These are phyloP conservation scores for Acanthosepion lycidas DNA, from an alignment of 2,888 invertebrate species.

Conservation along the genomic window DNA sequence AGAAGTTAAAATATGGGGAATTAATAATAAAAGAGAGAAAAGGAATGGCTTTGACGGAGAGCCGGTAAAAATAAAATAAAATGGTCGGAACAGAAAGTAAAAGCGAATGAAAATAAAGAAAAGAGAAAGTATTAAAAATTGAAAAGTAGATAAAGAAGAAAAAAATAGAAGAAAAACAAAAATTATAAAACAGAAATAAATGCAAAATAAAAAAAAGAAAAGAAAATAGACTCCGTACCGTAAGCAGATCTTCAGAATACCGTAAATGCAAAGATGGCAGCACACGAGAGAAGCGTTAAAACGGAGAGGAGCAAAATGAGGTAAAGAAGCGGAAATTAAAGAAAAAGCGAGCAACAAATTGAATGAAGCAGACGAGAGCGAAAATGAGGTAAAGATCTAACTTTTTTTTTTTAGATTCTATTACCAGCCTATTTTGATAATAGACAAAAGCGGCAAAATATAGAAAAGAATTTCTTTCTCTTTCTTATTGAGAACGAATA, in stretches of 20 bases:
- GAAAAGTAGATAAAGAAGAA: neutral
- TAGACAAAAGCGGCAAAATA: neutral
- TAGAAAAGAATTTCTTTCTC: neutral
- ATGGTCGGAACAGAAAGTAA: neutral
- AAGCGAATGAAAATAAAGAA: neutral
- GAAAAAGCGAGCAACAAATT: neutral
- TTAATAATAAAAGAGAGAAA: neutral
- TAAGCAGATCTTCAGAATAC: neutral
- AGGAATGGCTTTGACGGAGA: neutral
- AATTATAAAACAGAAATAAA: neutral
- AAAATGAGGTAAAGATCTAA: neutral
- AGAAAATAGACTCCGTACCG: neutral
- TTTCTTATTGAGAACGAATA: neutral
- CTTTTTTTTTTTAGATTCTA: conserved; percentile 3
- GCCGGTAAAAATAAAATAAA: neutral
- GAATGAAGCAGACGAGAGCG: neutral
- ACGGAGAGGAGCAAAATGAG: neutral
- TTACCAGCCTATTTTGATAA: neutral
- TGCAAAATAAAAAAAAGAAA: neutral
- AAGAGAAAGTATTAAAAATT: neutral
- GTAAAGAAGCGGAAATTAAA: neutral
- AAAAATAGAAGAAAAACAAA: neutral
- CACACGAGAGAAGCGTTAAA: neutral
- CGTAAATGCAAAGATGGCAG: neutral
- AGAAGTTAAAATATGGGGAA: neutral